phyloP scores from a whole-genome alignment of 2,797 vertebrate genomes.

The Carapus acus region DNA sequence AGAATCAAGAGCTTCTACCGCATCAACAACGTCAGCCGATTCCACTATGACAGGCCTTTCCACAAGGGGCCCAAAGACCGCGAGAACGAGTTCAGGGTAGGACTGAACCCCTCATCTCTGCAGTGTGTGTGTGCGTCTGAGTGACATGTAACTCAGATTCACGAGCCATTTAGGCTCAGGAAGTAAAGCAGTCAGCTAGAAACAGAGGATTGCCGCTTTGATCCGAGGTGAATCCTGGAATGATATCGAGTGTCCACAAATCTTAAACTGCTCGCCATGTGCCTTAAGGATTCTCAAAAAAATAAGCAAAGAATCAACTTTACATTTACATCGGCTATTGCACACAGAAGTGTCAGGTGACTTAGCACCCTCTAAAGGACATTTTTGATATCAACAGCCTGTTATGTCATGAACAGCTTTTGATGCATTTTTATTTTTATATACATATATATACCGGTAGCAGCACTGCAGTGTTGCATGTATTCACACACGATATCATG shows the following conservation, averaged over 20 bases:
- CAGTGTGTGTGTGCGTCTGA: constrained; percentile 2
- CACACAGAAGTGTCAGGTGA: constrained; percentile 10
- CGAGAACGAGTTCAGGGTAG: constrained; percentile 97
- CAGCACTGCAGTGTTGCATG: no score
- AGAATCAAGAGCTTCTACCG: constrained; percentile 99
- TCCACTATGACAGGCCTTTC: constrained; percentile 97
- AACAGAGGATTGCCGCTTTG: no score
- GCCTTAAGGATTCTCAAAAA: no score
- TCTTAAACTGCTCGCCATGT: no score
- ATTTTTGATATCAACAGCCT: not conserved
- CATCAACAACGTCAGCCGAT: constrained; percentile 94
- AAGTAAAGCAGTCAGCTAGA: no score
- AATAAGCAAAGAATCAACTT: no score
- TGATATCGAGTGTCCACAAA: no score
- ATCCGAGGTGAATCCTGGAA: no score
- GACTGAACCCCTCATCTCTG: constrained; percentile 22
- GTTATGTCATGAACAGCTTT: constrained; percentile 1
- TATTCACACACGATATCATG: no score
- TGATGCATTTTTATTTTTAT: no score
- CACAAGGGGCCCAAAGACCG: constrained; percentile 97
- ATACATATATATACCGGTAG: no score
- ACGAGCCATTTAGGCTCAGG: not conserved
- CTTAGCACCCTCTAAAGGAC: constrained; percentile 29
- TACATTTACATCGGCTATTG: no score
- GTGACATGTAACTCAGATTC: not conserved